These are phyloP conservation scores for Acromyrmex echinatior DNA, from an alignment of 1,140 invertebrate species.

Conservation along the genomic window DNA sequence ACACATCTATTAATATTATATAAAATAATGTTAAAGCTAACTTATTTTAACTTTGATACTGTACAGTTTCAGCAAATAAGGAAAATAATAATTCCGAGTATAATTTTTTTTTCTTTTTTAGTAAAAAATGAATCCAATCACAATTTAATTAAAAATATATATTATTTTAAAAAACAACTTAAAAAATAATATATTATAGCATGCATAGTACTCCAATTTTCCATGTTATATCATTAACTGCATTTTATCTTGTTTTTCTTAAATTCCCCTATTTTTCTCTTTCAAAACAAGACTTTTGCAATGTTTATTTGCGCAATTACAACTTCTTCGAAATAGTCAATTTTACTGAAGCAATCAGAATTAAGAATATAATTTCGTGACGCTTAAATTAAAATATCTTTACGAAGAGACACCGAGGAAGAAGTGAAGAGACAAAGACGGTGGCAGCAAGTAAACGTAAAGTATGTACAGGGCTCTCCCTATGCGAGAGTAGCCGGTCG, in stretches of 20 bases:
- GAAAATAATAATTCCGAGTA: neutral
- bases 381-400: constrained; percentile 34
- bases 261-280: neutral
- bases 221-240: neutral
- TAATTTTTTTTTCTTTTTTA: neutral
- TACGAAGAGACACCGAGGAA: neutral
- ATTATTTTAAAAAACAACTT: constrained; percentile 1
- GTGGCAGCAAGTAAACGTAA: constrained; percentile 35
- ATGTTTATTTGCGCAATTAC: neutral
- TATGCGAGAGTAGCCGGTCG: constrained; percentile 60
- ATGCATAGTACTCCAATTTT: neutral
- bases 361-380: constrained; percentile 29
- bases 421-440: constrained; percentile 43
- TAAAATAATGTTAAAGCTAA: neutral
- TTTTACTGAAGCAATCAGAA: constrained; percentile 25
- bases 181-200: neutral
- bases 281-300: neutral
- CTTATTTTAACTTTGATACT: neutral
- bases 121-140: neutral
- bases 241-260: constrained; percentile 1
- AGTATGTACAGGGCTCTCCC: constrained; percentile 48
- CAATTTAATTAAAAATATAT: neutral
- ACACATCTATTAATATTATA: neutral
- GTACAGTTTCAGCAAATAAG: neutral
- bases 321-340: neutral